Evolutionary conservation across 37 sponge, comb jelly and placozoan species (phyloP), one percentile per base, ranked within the genome.

Genomic region (Geodia barretti): DNA sequence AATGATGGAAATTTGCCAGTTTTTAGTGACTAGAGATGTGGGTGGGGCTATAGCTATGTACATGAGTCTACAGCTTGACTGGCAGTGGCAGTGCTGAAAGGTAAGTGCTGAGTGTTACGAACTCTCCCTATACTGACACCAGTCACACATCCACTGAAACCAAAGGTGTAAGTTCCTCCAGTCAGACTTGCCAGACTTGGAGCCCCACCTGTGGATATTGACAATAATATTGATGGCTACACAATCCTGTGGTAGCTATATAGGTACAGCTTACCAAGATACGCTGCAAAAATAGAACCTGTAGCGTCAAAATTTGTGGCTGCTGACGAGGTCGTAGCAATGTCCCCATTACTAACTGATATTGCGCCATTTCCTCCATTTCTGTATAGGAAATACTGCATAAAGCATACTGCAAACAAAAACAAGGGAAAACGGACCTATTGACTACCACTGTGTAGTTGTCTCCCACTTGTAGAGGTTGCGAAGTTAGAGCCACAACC

Each of bases 391-490:
- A 32, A 33, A 2, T 35, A 2, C 2, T 3, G 19, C 41, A 41
- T 76, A 5, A 17, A n/a, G n/a, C n/a, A 47, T 37, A 24, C 9
- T 3, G 26, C 2, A 3, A 2, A 73, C 62, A 76, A 30, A 32
- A 1, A 28, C 35, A 1, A 17, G 30, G n/a, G 67, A 1, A 21
- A 25, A 35, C 19, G 0, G 41, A 88, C 79, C 89, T 81, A 9
- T 41, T 39, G 1, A 78, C 76, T 26, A 42, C 67, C 64, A 92
- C 75, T 9, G 59, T 87, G 41, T 87, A 80, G 4, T 38, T n/a
- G 5, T 58, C 28, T 1, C 84, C 92, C 25, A 59, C 38, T 35
- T 66, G 40, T 42, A 92, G 58, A 30, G 80, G 81, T 58, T 84
- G 77, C 1, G 88, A 79, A 3, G 32, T 33, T 21, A 87, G 40